These are phyloP conservation scores for Tetramorium alpestre DNA, from an alignment of 1,140 invertebrate genomes.

Conservation along the genomic window DNA sequence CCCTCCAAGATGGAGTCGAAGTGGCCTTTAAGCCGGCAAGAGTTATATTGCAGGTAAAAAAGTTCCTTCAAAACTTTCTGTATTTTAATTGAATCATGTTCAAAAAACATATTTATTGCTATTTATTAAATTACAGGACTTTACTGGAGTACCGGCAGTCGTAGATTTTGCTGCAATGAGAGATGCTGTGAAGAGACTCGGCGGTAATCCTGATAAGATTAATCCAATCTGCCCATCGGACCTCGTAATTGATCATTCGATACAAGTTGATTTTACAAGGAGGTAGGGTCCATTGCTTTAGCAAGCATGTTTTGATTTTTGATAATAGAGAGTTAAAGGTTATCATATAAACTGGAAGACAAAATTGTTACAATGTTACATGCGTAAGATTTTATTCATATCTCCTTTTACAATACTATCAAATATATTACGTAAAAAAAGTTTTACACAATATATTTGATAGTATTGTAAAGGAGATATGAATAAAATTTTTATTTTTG, in stretches of 20 bases:
- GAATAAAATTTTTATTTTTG: background rate
- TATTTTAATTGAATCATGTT: background rate
- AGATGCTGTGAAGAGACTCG: conserved; percentile 95
- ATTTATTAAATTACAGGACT: conserved; percentile 88
- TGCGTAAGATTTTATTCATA: background rate
- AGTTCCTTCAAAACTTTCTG: background rate
- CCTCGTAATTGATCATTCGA: conserved; percentile 99
- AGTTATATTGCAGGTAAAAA: conserved; percentile 95
- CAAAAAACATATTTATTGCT: conserved; percentile 5
- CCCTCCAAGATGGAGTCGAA: conserved; percentile 91
- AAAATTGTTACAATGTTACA: background rate
- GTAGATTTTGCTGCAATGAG: conserved; percentile 99
- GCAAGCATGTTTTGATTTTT: background rate
- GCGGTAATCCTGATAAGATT: conserved; percentile 96
- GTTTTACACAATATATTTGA: conserved; percentile 13
- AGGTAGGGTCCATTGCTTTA: conserved; percentile 87
- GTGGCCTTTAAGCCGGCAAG: conserved; percentile 98
- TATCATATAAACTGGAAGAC: conserved; percentile 21
- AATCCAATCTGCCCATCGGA: conserved; percentile 99
- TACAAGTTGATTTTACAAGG: conserved; percentile 97
- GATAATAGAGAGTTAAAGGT: conserved; percentile 2
- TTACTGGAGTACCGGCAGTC: conserved; percentile 98
- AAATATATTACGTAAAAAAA: background rate
- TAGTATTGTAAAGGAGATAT: background rate
- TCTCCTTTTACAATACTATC: too few species aligned